phyloP scores from a whole-genome alignment of 2,797 vertebrate species.

The Coracias cyanogaster region DNA sequence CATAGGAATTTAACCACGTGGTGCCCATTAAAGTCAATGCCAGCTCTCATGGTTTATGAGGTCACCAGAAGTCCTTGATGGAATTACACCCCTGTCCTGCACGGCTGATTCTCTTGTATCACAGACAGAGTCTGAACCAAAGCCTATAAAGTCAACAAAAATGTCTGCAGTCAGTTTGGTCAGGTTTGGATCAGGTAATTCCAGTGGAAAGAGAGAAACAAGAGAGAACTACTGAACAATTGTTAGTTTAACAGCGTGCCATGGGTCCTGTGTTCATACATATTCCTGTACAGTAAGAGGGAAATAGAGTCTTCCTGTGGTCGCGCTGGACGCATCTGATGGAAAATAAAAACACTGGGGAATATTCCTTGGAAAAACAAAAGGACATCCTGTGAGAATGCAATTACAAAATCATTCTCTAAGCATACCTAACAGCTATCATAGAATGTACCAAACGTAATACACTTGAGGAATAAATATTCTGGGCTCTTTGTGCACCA shows the following conservation, averaged over 20 bases:
- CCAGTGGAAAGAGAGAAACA: neutral
- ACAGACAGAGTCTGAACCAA: constrained; percentile 6
- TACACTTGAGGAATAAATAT: neutral
- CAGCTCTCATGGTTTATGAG: constrained; percentile 70
- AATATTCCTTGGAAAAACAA: constrained; percentile 70
- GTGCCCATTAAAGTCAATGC: constrained; percentile 68
- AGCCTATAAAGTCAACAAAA: constrained; percentile 35
- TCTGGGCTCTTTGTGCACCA: neutral
- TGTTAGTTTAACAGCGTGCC: constrained; percentile 15
- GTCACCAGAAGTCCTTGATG: constrained; percentile 68
- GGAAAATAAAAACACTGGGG: constrained; percentile 56
- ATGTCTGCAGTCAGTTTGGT: neutral
- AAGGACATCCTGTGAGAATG: constrained; percentile 63
- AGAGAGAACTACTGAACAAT: constrained; percentile 25
- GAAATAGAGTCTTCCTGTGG: constrained; percentile 70
- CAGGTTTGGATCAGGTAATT: constrained; percentile 19
- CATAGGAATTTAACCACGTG: constrained; percentile 63
- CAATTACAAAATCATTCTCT: constrained; percentile 31
- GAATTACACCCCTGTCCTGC: constrained; percentile 52
- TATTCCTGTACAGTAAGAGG: neutral
- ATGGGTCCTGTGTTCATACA: neutral
- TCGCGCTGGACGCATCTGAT: constrained; percentile 47
- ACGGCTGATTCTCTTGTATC: neutral
- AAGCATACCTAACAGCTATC: neutral
- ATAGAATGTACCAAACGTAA: neutral